Evolutionary conservation across 2,888 invertebrate genomes (phyloP).

Genomic region (Drosophila engyochracea): DNA sequence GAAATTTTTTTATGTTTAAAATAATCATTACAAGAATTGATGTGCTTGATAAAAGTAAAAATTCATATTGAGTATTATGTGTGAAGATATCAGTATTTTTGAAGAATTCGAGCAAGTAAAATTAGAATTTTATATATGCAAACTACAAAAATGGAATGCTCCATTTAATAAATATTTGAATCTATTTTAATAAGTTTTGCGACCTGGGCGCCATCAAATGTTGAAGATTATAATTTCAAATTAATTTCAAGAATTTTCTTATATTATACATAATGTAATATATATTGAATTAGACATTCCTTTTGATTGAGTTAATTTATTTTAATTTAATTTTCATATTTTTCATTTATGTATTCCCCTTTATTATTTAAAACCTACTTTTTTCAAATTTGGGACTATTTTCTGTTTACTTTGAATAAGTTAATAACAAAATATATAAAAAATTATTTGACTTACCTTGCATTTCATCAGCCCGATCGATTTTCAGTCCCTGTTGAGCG

Average conservation of each 20-base stretch:
- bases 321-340: neutral
- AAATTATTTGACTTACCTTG: slow-evolving; percentile 79
- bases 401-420: neutral
- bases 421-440: neutral
- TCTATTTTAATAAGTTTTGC: neutral
- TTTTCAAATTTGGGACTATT: neutral
- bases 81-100: neutral
- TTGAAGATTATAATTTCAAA: neutral
- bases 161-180: neutral
- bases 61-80: neutral
- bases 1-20: neutral
- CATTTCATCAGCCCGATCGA: slow-evolving; percentile 87
- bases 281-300: neutral
- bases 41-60: neutral
- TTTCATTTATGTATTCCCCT: neutral
- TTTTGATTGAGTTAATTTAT: neutral
- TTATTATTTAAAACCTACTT: neutral
- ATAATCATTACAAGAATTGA: neutral
- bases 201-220: neutral
- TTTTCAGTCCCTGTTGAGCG: slow-evolving; percentile 93
- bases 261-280: neutral
- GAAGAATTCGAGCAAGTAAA: neutral
- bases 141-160: neutral
- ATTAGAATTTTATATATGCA: neutral
- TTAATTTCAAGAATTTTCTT: neutral